These are phyloP conservation scores for Smutsia gigantea DNA, from an alignment of 2,797 vertebrate genomes.

Conservation along the genomic window DNA sequence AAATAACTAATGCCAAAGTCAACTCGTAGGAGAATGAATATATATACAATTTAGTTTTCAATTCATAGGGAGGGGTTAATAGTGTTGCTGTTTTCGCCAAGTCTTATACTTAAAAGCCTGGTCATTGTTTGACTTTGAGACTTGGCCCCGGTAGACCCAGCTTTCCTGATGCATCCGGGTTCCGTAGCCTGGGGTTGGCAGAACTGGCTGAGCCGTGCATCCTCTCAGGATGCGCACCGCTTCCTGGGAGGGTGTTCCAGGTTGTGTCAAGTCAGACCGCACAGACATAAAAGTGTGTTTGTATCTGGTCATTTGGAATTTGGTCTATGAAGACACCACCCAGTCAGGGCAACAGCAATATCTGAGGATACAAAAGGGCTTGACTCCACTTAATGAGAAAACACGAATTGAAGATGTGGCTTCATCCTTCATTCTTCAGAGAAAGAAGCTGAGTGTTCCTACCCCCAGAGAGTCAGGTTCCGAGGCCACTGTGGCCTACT, in stretches of 20 bases:
- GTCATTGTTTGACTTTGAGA: neutral
- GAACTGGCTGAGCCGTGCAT: neutral
- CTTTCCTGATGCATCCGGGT: neutral
- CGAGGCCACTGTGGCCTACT: neutral
- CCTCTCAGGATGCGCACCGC: neutral
- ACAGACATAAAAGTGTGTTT: neutral
- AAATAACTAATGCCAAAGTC: neutral
- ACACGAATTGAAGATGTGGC: neutral
- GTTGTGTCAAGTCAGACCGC: neutral
- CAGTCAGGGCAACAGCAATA: neutral
- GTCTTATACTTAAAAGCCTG: neutral
- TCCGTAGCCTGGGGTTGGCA: neutral
- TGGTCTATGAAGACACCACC: neutral
- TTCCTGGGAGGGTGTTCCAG: neutral
- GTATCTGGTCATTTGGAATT: neutral
- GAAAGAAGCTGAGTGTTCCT: neutral
- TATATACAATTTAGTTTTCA: neutral
- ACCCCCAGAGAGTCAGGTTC: neutral
- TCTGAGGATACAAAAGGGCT: neutral
- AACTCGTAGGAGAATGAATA: neutral
- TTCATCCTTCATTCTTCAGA: neutral
- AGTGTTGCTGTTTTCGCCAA: neutral
- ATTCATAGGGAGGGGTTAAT: neutral
- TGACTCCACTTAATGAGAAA: neutral
- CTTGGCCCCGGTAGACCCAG: too few relatives aligned